phyloP scores from a whole-genome alignment of 1,140 invertebrate genomes.

The Ptiloglossa arizonensis region DNA sequence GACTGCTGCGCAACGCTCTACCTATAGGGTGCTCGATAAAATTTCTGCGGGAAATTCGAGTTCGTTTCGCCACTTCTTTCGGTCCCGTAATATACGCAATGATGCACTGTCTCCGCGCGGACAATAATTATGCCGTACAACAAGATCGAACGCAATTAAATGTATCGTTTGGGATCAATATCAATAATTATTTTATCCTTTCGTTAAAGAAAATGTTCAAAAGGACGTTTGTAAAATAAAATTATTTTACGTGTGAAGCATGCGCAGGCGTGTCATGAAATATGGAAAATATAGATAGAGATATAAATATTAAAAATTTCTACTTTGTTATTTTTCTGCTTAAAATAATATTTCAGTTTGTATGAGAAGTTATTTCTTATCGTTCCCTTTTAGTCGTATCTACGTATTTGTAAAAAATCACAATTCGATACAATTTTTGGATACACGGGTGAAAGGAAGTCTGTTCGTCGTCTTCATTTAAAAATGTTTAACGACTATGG shows the following conservation, averaged over 20 bases:
- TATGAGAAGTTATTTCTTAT: not conserved
- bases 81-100: not conserved
- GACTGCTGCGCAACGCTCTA: conserved; percentile 46
- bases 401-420: too few relatives aligned
- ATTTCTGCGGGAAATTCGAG: conserved; percentile 53
- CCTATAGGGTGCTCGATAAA: conserved; percentile 51
- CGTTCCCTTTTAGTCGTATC: too few relatives aligned
- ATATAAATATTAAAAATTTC: not conserved
- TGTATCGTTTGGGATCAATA: too few relatives aligned
- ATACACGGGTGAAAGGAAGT: too few relatives aligned
- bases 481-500: too few relatives aligned
- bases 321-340: too few relatives aligned
- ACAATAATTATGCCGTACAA: not conserved
- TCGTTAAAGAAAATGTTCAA: not conserved
- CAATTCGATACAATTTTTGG: too few relatives aligned
- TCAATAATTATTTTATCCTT: too few relatives aligned
- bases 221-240: not conserved
- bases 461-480: too few relatives aligned
- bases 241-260: not conserved
- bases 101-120: too few relatives aligned
- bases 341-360: not conserved
- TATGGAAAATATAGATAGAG: not conserved
- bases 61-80: conserved; percentile 26
- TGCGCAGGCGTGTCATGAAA: not conserved
- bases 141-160: too few relatives aligned